Evolutionary conservation across 2,113 vertebrate species (phyloP), one percentile per base, ranked within the genome.

Genomic region (Dascyllus trimaculatus): DNA sequence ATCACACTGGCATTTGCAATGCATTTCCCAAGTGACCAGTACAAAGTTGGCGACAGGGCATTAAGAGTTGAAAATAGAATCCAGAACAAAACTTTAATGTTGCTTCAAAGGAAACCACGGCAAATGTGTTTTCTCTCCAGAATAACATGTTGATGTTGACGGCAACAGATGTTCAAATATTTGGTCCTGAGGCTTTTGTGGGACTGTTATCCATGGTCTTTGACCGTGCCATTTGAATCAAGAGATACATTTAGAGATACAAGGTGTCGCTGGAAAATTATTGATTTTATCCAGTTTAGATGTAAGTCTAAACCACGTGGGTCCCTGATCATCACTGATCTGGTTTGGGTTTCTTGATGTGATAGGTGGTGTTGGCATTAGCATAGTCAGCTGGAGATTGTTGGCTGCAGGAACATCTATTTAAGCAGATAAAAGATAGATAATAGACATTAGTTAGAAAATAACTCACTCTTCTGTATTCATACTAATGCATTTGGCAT

Each of bases 21-120:
- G 15, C 62, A 26, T n/a, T 25, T 54, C 38, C 54, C 6, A 52
- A 78, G 21, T 52, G 29, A 61, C 22, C 57, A 49, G 35, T 18
- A 26, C 5, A 52, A 35, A 72, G 24, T 52, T 45, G 46, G 14
- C 40, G 52, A 63, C 11, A 22, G 11, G 9, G 26, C 56, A 59
- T 48, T 29, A 58, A 56, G 15, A 25, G 51, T 40, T 51, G 17
- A 74, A 35, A 74, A 63, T 21, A 75, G 72, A 65, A 66, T 66
- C 22, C 32, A 67, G 62, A 72, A 60, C 61, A 81, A 67, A 75
- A 76, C 70, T 64, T 38, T 29, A 67, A 78, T 75, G 43, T 58
- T 43, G 24, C 66, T 72, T 82, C 71, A 86, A 80, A 80, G 67
- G 19, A 83, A 86, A 75, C 85, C 80, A 73, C 67, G 32, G 68